Evolutionary conservation across 2,113 vertebrate genomes (phyloP), one percentile per base, ranked within the genome.

Genomic region (Pholis gunnellus): DNA sequence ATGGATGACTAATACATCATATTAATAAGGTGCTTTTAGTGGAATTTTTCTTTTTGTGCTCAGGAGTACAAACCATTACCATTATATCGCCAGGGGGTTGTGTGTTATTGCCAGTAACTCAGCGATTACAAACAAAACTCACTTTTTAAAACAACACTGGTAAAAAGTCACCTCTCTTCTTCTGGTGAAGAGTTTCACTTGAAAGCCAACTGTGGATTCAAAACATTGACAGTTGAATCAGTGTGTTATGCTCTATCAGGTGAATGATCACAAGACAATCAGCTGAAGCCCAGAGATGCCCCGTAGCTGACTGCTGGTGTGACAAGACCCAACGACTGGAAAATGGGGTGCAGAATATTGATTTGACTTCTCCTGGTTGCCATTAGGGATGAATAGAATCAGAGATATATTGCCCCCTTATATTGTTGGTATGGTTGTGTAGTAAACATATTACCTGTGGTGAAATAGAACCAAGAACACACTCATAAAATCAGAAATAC

Each of bases 21-120:
- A 82, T 78, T 71, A 73, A 85, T 71, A 73, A 85, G 60, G 46
- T 72, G 54, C 76, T 57, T 66, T 79, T 82, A 5, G 44, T 54
- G 72, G 69, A 57, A 81, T 77, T 77, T 67, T 46, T 31, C 31
- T 76, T 75, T 60, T 40, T 36, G 40, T 61, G 31, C 44, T 66
- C 67, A 70, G 65, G 54, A 79, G 72, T 31, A 50, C 40, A 86
- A 78, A 77, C 54, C 81, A 85, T 83, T 76, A 46, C 8, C 36
- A 36, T 67, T 71, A 63, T 54, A 83, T 50, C 68, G 78, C 48
- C 54, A 72, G 82, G 79, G 79, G 67, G 1, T 64, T 67, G 60
- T 15, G 22, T 46, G 9, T 77, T 77, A 74, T 64, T 59, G 48
- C n/a, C 15, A 38, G 57, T 61, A 65, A 63, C 14, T 67, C 5